phyloP scores from a whole-genome alignment of 2,113 vertebrate species.

The Melanerpes aurifrons region DNA sequence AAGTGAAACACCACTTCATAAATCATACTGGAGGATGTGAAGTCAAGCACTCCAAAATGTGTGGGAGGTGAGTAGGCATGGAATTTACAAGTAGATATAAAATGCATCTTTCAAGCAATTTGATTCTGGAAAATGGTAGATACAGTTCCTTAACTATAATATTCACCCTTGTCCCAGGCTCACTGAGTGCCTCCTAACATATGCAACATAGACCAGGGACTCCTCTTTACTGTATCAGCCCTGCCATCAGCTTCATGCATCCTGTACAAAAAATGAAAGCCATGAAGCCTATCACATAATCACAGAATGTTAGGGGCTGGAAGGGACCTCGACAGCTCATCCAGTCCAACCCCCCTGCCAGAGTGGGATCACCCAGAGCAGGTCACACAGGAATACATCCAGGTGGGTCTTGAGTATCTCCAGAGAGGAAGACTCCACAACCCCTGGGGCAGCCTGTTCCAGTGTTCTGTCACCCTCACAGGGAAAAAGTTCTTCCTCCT shows the following conservation, averaged over 20 bases:
- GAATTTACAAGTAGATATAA: neutral
- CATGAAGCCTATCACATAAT: neutral
- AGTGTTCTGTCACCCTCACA: too few species aligned
- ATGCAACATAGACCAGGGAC: neutral
- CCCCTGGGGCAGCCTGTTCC: too few species aligned
- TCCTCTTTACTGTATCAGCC: neutral
- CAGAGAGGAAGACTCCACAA: too few species aligned
- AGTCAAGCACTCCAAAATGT: neutral
- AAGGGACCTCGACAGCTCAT: too few species aligned
- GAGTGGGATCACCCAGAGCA: too few species aligned
- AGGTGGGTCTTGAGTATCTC: too few species aligned
- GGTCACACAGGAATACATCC: too few species aligned
- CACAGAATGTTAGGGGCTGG: too few species aligned
- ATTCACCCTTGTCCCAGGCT: neutral
- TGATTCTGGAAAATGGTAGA: neutral
- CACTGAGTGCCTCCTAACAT: neutral
- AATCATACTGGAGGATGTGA: neutral
- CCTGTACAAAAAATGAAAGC: neutral
- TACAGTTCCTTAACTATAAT: fast-evolving
- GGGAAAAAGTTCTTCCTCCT: too few species aligned
- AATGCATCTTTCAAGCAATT: neutral
- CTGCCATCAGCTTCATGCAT: neutral
- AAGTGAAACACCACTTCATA: neutral
- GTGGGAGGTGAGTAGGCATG: neutral
- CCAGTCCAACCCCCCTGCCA: too few species aligned